phyloP scores from a whole-genome alignment of 1,140 invertebrate species.

The Lysiphlebus fabarum region DNA sequence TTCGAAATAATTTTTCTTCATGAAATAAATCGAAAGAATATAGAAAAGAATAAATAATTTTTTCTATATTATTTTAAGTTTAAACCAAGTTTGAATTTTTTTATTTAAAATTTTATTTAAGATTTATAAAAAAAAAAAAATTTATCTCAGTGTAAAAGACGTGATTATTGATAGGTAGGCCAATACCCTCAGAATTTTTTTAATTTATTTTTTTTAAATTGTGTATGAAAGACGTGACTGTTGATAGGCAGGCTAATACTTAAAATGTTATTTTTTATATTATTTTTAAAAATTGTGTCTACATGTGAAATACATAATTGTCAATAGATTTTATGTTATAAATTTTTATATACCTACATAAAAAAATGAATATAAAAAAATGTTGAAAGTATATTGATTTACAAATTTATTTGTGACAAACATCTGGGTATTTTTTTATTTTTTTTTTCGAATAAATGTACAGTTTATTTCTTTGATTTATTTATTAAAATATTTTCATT shows the following conservation, averaged over 20 bases:
- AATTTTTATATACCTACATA: too few relatives aligned
- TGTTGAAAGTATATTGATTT: too few relatives aligned
- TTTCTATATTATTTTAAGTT: not conserved
- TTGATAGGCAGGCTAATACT: slow-evolving; percentile 19
- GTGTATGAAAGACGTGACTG: slow-evolving; percentile 35
- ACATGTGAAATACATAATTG: too few relatives aligned
- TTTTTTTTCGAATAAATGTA: too few relatives aligned
- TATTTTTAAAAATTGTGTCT: too few relatives aligned
- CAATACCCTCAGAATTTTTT: slow-evolving; percentile 26
- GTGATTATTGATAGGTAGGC: slow-evolving; percentile 42
- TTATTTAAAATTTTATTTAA: not conserved
- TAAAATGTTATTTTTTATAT: too few relatives aligned
- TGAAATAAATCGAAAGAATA: not conserved
- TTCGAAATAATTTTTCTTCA: not conserved
- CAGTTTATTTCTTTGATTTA: too few relatives aligned
- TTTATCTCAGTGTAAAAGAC: slow-evolving; percentile 22
- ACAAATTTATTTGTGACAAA: too few relatives aligned
- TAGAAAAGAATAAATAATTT: not conserved
- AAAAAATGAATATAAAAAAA: too few relatives aligned
- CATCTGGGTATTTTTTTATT: too few relatives aligned
- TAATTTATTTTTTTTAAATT: slow-evolving; percentile 31
- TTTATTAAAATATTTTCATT: too few relatives aligned
- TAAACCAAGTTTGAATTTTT: not conserved
- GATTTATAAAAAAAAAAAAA: not conserved
- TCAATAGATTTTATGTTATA: too few relatives aligned